phyloP scores from a whole-genome alignment of 1,140 invertebrate species.

The Aphaenogaster rudis region DNA sequence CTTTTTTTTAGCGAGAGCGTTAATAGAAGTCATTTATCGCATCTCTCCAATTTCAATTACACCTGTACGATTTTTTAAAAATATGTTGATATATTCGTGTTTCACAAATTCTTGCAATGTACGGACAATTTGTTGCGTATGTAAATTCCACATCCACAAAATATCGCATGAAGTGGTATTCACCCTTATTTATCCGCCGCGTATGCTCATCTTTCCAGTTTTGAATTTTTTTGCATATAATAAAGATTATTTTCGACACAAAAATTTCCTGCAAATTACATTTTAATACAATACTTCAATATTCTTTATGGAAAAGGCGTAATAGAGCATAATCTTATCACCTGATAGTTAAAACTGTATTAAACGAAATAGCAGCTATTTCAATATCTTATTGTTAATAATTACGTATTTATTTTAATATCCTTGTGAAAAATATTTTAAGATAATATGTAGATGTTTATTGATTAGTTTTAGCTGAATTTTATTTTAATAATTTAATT shows the following conservation, averaged over 20 bases:
- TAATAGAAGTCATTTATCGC: background rate
- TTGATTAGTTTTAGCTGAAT: background rate
- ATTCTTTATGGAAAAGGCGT: background rate
- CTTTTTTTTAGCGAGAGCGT: background rate
- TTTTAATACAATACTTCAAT: background rate
- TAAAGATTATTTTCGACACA: background rate
- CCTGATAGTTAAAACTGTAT: background rate
- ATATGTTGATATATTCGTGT: slow-evolving; percentile 2
- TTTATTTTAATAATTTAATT: background rate
- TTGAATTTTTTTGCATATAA: background rate
- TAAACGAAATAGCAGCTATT: background rate
- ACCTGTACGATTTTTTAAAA: background rate
- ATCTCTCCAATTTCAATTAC: background rate
- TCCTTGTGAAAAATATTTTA: background rate
- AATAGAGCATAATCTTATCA: background rate
- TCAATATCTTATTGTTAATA: background rate
- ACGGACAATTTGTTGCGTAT: background rate
- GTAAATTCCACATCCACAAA: background rate
- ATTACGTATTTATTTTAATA: background rate
- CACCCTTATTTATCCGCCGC: background rate
- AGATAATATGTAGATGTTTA: background rate
- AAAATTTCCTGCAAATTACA: background rate
- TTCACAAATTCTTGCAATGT: background rate
- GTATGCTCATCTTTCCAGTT: background rate
- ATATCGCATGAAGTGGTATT: background rate